A percentile compares a stretch with the other conserved stretches of the same genome.
Evolutionary conservation across 2,888 invertebrate genomes (phyloP).

Genomic region (Drosophila gaucha): DNA sequence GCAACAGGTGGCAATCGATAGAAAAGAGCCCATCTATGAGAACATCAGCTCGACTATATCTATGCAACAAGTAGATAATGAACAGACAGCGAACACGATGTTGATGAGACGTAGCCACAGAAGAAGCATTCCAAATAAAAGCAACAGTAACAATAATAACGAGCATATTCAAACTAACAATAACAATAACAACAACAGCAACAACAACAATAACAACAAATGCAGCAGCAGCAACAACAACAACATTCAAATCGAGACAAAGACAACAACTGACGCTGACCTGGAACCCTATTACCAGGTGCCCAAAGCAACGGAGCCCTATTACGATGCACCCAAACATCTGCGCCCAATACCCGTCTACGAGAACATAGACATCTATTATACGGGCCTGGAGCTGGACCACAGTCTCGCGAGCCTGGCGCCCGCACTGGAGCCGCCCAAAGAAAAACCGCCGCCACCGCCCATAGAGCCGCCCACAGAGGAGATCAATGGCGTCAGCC

Average conservation of each 20-base stretch:
- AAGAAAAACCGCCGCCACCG: conserved; percentile 94
- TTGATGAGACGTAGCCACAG: conserved; percentile 49
- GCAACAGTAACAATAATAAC: conserved; percentile 58
- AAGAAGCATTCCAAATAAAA: conserved; percentile 72
- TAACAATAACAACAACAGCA: conserved; percentile 47
- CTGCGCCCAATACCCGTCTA: conserved; percentile 86
- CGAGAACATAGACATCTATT: conserved; percentile 88
- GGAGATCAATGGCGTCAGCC: neutral
- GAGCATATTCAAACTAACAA: conserved; percentile 59
- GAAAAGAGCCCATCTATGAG: conserved; percentile 85
- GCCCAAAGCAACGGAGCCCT: conserved; percentile 83
- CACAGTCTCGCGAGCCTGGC: conserved; percentile 15
- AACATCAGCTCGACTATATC: conserved; percentile 81
- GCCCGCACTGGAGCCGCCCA: conserved; percentile 89
- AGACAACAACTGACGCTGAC: conserved; percentile 38
- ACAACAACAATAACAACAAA: conserved; percentile 35
- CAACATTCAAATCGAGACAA: conserved; percentile 47
- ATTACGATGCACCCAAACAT: conserved; percentile 84
- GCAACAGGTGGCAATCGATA: conserved; percentile 3
- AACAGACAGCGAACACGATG: conserved; percentile 55
- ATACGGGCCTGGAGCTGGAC: conserved; percentile 72
- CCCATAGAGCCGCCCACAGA: conserved; percentile 85
- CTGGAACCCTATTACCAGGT: conserved; percentile 84
- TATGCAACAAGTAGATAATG: conserved; percentile 76
- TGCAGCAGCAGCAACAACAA: conserved; percentile 25